Evolutionary conservation across 2,113 vertebrate genomes (phyloP), one percentile per base, ranked within the genome.

Genomic region (Gadus macrocephalus): DNA sequence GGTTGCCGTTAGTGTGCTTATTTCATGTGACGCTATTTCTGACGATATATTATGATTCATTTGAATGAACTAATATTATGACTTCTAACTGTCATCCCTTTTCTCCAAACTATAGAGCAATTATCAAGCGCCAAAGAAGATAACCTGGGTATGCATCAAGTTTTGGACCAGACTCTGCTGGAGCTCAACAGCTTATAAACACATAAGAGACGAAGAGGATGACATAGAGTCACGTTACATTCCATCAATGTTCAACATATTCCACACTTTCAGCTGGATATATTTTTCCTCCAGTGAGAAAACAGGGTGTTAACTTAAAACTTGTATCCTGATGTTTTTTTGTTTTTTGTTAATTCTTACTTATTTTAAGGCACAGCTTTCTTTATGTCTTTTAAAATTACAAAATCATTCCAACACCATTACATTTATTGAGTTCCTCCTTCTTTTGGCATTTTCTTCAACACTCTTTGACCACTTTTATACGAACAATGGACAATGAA

Each of bases 141-240:
- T 83, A 98, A 96, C 70, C 64, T 96, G 84, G 91, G 90, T 68
- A 91, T 98, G 91, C 94, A 96, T 62, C 92, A 96, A 91, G 94
- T 95, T 81, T 92, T 98, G 94, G 95, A 96, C 83, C 95, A 98
- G 88, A 98, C 96, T 1, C 91, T 98, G 84, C 94, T 92, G 0
- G 96, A 98, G 83, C 94, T 98, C 66, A 96, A 96, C 93, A 96
- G 92, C 93, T 95, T 97, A 95, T 98, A 94, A 94, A 78, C 55
- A 64, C 25, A 49, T 9, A 8, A 14, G 42, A 49, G 42, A 49
- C 42, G 12, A 2, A 49, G 42, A 83, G 73, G 80, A 85, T 61
- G 80, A 86, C 70, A 77, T 79, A 73, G 78, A 74, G 65, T 85
- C 78, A 67, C 68, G 38, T 81, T 82, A 88, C 85, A 88, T 92